Conservation (phyloP, 2,113 vertebrate genomes). For the Carassius auratus region DNA sequence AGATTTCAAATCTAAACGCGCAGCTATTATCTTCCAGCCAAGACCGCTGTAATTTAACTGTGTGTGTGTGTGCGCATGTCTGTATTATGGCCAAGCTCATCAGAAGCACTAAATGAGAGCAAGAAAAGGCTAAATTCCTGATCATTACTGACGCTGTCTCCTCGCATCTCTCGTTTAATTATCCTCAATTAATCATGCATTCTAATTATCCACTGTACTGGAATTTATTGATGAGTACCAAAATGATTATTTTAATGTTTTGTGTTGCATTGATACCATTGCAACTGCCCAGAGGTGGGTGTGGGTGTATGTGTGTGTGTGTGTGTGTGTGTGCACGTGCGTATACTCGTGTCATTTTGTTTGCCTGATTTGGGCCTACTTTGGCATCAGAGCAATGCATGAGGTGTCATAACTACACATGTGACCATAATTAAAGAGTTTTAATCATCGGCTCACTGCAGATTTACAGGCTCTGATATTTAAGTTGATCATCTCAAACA, state of each 20-base stretch:
- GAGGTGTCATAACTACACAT: conserved; percentile 74
- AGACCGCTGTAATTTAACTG: conserved; percentile 53
- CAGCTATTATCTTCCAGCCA: conserved; percentile 69
- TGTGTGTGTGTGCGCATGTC: conserved; percentile 46
- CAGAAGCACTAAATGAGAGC: conserved; percentile 55
- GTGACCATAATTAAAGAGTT: conserved; percentile 66
- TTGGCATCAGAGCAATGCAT: conserved; percentile 73
- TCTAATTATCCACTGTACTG: conserved; percentile 72
- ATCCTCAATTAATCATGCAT: conserved; percentile 74
- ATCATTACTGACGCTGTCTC: conserved; percentile 68
- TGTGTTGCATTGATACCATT: conserved; percentile 61
- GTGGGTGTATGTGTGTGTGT: neutral
- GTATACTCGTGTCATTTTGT: conserved; percentile 48
- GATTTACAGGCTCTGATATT: neutral
- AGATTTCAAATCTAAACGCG: conserved; percentile 70
- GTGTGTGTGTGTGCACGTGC: conserved; percentile 39
- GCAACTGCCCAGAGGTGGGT: conserved; percentile 74
- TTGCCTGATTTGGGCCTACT: conserved; percentile 75
- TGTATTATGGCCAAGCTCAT: conserved; percentile 50
- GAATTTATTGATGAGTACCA: conserved; percentile 70
- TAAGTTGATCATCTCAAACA: neutral
- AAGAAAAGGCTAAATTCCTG: conserved; percentile 61
- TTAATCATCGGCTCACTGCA: neutral
- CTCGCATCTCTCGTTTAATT: conserved; percentile 70
- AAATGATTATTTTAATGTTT: conserved; percentile 78